A percentile compares a stretch with the other conserved stretches of the same genome.
Evolutionary conservation across 1,140 invertebrate species (phyloP).

Genomic region (Drosophila aff.): DNA sequence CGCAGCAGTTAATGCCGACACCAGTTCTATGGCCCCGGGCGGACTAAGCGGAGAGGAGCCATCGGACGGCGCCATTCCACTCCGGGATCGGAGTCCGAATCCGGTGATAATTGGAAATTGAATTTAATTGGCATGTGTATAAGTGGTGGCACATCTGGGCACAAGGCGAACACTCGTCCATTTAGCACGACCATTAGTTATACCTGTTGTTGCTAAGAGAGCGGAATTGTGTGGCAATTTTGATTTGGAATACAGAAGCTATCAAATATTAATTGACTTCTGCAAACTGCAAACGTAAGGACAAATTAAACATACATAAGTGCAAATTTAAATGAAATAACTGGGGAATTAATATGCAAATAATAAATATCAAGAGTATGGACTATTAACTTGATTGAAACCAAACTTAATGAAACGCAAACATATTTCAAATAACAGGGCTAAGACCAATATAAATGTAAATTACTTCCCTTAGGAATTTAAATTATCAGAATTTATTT

Average conservation of each 20-base stretch:
- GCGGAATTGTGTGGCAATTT: background rate
- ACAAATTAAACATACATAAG: no score
- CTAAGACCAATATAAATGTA: background rate
- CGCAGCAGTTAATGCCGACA: slow-evolving; percentile 51
- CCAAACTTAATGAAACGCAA: background rate
- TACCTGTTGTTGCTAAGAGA: background rate
- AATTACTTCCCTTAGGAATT: background rate
- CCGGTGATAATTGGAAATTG: slow-evolving; percentile 41
- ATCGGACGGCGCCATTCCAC: background rate
- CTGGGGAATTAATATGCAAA: background rate
- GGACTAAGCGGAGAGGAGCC: slow-evolving; percentile 14
- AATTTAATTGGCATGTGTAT: slow-evolving; percentile 33
- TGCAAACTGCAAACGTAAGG: background rate
- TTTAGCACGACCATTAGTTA: background rate
- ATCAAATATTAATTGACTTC: background rate
- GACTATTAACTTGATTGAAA: background rate
- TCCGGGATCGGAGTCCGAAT: background rate
- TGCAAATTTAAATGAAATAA: background rate
- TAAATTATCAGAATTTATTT: background rate
- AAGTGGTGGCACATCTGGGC: slow-evolving; percentile 22
- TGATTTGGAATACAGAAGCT: background rate
- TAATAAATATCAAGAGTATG: background rate
- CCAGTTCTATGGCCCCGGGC: slow-evolving; percentile 11
- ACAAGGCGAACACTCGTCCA: slow-evolving; percentile 3
- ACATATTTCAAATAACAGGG: background rate